phyloP scores from a whole-genome alignment of 37 sponge, comb jelly and placozoan genomes.

The Spongilla lacustris region DNA sequence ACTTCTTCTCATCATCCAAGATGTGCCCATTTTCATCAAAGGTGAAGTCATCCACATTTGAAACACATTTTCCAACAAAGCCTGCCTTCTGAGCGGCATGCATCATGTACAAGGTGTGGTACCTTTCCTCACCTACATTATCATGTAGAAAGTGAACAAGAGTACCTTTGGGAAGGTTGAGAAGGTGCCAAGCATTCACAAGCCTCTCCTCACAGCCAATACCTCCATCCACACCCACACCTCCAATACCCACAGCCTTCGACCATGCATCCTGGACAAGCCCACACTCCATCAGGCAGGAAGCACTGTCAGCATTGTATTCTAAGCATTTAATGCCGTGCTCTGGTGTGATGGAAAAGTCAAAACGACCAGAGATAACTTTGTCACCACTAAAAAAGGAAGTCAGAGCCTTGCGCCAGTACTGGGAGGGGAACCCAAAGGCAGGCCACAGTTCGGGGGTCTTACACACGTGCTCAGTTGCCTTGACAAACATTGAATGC shows the following conservation, averaged over 20 bases:
- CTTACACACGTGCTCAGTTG: background rate
- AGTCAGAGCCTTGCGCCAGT: background rate
- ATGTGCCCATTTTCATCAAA: background rate
- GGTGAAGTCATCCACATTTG: background rate
- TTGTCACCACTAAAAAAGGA: background rate
- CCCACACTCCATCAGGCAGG: background rate
- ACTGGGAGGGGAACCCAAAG: background rate
- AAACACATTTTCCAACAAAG: background rate
- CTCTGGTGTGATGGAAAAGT: background rate
- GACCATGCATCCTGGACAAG: background rate
- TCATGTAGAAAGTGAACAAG: background rate
- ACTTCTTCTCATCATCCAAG: background rate
- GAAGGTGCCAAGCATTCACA: background rate
- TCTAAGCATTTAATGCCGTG: background rate
- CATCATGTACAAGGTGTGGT: background rate
- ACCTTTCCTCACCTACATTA: background rate
- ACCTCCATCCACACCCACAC: background rate
- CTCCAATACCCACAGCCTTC: background rate
- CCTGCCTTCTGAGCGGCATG: background rate
- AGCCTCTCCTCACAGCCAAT: background rate
- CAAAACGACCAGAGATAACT: background rate
- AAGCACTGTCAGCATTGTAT: background rate
- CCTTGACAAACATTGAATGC: slow-evolving; percentile 1
- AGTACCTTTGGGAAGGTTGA: background rate
- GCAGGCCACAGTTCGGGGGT: background rate